phyloP scores from a whole-genome alignment of 2,113 vertebrate species.

The Pavo muticus region DNA sequence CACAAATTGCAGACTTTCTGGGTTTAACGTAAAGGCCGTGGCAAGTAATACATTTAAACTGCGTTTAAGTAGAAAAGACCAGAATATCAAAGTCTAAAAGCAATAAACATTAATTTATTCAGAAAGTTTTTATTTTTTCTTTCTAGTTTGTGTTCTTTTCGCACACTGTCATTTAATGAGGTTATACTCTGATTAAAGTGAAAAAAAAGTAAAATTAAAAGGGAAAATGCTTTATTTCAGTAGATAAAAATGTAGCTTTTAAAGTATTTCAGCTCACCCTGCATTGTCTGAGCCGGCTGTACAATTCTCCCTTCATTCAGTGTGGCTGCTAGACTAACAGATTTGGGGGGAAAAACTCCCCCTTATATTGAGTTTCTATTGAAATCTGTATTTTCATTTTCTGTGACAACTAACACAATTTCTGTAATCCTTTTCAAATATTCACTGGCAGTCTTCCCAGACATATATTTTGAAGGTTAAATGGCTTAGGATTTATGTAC shows the following conservation, averaged over 20 bases:
- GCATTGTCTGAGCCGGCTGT: background rate
- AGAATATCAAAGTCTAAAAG: slow-evolving; percentile 60
- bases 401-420: slow-evolving; percentile 37
- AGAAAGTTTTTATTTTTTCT: slow-evolving; percentile 70
- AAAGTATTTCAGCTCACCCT: background rate
- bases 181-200: slow-evolving; percentile 69
- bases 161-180: slow-evolving; percentile 68
- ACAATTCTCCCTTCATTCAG: slow-evolving; percentile 3
- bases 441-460: slow-evolving; percentile 5
- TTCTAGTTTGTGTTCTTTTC: slow-evolving; percentile 66
- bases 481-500: slow-evolving; percentile 49
- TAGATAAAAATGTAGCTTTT: slow-evolving; percentile 43
- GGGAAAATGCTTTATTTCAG: slow-evolving; percentile 53
- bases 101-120: slow-evolving; percentile 77
- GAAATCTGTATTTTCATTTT: slow-evolving; percentile 63
- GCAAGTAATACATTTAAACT: slow-evolving; percentile 80
- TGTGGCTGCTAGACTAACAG: background rate
- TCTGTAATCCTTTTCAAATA: slow-evolving; percentile 51
- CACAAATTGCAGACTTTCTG: slow-evolving; percentile 70
- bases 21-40: slow-evolving; percentile 63
- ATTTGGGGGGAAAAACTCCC: slow-evolving; percentile 30
- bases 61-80: slow-evolving; percentile 75
- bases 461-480: slow-evolving; percentile 53
- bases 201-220: slow-evolving; percentile 31
- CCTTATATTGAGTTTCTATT: background rate